Conservation (phyloP, 2,113 vertebrate species). For the Taurulus bubalis region DNA sequence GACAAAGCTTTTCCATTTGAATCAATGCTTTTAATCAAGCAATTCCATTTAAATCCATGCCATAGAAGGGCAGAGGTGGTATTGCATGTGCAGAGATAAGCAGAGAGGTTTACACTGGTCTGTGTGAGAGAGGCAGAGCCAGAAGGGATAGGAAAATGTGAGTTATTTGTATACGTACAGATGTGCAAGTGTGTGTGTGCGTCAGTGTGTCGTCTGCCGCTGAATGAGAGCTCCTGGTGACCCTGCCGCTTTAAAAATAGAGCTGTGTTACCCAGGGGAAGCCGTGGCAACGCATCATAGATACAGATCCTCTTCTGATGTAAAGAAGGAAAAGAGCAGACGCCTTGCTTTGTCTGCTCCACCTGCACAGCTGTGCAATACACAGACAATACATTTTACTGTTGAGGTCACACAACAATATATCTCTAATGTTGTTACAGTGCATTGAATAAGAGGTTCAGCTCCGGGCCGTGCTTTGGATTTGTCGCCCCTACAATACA, state of each 20-base stretch:
- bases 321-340: slow-evolving; percentile 47
- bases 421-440: slow-evolving; percentile 19
- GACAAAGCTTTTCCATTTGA: slow-evolving; percentile 53
- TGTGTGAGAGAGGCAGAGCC: background rate
- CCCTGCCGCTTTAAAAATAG: slow-evolving; percentile 80
- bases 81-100: slow-evolving; percentile 7
- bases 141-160: slow-evolving; percentile 1
- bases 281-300: slow-evolving; percentile 76
- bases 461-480: slow-evolving; percentile 46
- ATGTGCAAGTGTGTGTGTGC: slow-evolving; percentile 20
- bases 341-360: slow-evolving; percentile 61
- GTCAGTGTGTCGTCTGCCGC: slow-evolving; percentile 43
- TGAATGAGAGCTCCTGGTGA: slow-evolving; percentile 61
- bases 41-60: slow-evolving; percentile 53
- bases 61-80: slow-evolving; percentile 31
- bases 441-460: slow-evolving; percentile 33
- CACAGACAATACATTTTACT: slow-evolving; percentile 36
- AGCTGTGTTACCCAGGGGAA: slow-evolving; percentile 71
- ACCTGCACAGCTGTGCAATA: slow-evolving; percentile 57
- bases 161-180: slow-evolving; percentile 11
- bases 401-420: slow-evolving; percentile 3
- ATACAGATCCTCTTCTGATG: slow-evolving; percentile 68
- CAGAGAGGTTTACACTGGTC: slow-evolving; percentile 2
- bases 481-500: slow-evolving; percentile 20
- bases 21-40: slow-evolving; percentile 58